Conservation (phyloP, 1,140 invertebrate genomes). For the Drosophila yakuba region DNA sequence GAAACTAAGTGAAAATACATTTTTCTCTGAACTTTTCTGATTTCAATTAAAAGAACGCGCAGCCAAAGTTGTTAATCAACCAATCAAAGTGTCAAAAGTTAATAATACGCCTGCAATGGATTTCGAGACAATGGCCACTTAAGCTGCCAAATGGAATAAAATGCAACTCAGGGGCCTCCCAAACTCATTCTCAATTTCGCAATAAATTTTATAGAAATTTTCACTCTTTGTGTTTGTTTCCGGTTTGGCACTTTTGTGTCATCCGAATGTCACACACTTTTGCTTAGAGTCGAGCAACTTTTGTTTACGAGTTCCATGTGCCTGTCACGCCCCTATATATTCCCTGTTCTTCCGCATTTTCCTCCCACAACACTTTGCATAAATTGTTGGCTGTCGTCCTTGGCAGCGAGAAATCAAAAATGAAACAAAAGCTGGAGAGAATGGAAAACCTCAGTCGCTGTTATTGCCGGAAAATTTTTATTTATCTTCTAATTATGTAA, state of each 20-base stretch:
- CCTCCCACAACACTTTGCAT: constrained; percentile 46
- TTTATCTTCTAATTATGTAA: constrained; percentile 82
- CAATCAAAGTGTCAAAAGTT: constrained; percentile 77
- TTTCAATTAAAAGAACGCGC: constrained; percentile 51
- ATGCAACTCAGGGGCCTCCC: constrained; percentile 17
- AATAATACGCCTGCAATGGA: constrained; percentile 49
- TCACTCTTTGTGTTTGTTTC: constrained; percentile 53
- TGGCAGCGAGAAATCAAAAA: constrained; percentile 73
- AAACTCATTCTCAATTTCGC: constrained; percentile 35
- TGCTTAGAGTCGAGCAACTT: constrained; percentile 11
- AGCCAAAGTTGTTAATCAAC: constrained; percentile 21
- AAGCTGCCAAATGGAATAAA: constrained; percentile 62
- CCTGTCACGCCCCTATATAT: constrained; percentile 49
- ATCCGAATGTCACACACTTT: constrained; percentile 71
- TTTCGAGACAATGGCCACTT: constrained; percentile 63
- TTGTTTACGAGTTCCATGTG: constrained; percentile 68
- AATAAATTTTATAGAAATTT: constrained; percentile 71
- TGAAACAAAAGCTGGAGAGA: constrained; percentile 51
- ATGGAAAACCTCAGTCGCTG: constrained; percentile 28
- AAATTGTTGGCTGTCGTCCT: constrained; percentile 47
- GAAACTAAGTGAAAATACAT: constrained; percentile 16
- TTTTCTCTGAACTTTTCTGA: constrained; percentile 27
- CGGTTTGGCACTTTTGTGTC: constrained; percentile 74
- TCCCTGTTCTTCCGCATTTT: constrained; percentile 25
- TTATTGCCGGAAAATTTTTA: constrained; percentile 76